Evolutionary conservation across 1,140 invertebrate species (phyloP).

Genomic region (Dinothrombium tinctorium): DNA sequence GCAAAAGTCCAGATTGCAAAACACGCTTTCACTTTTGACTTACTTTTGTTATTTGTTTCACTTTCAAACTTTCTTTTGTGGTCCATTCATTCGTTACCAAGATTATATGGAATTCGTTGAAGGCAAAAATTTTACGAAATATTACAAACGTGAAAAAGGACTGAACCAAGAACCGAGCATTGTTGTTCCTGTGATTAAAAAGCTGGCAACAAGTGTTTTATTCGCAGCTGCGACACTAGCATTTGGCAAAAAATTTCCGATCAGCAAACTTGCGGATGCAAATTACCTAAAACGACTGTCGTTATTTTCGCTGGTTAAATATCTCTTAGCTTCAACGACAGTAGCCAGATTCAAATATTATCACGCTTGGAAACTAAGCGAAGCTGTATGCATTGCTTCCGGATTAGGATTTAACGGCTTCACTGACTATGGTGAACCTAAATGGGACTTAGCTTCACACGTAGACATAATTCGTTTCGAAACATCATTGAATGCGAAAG

Average conservation of each 20-base stretch:
- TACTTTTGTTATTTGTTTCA: constrained; percentile 59
- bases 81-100: constrained; percentile 68
- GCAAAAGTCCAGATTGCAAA: constrained; percentile 21
- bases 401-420: constrained; percentile 75
- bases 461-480: constrained; percentile 68
- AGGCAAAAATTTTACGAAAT: constrained; percentile 27
- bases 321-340: constrained; percentile 23
- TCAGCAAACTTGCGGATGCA: constrained; percentile 27
- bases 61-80: constrained; percentile 77
- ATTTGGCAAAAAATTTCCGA: constrained; percentile 32
- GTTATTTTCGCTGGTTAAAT: constrained; percentile 41
- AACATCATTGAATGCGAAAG: constrained; percentile 38
- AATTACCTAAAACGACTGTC: constrained; percentile 36
- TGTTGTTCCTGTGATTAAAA: constrained; percentile 18
- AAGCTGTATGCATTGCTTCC: constrained; percentile 76
- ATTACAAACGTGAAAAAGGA: no score
- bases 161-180: no score
- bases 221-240: constrained; percentile 39
- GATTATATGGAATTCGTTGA: constrained; percentile 81
- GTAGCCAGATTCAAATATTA: constrained; percentile 37
- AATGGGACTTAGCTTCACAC: constrained; percentile 82
- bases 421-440: constrained; percentile 22
- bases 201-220: constrained; percentile 33
- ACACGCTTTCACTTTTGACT: constrained; percentile 44
- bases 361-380: constrained; percentile 65